Base-by-base conservation (phyloP, 2,888 invertebrate genomes). In the Synergus itoensis region DNA sequence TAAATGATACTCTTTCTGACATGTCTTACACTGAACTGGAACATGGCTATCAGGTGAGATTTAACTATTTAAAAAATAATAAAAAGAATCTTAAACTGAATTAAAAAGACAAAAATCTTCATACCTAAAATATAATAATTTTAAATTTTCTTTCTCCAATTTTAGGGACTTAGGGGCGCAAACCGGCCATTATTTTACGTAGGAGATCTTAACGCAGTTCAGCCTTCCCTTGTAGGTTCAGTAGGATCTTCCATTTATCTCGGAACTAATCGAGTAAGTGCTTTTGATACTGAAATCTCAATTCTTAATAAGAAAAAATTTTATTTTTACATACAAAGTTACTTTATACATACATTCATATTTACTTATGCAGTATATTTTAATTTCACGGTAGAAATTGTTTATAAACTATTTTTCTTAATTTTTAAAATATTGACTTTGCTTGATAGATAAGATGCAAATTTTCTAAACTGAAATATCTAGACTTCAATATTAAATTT, bases 1-100 rank as follows among this genome's bases (percentile, higher is more conserved):
- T 91, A 91, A 91, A 91, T 91, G 91, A 90, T 84, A 91, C 84
- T 85, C 77, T 84, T 79, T 86, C 84, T 89, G 90, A 86, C 85
- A 97, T 98, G 98, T 98, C 97, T 92, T 98, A 98, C 93, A 97
- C 97, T 92, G 97, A 98, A 94, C 94, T 98, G 90, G 98, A 98
- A 94, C 96, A 97, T 94, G 98, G 98, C 88, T 98, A 98, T 94
- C 97, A 97, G 94, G 97, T 96, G 96, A 93, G 87, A n/a, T 53
- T 57, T 1, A 18, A 18, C 0, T 18, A 28, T 57, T 57, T 9
- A 11, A 18, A 18, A 18, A 9, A 9, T 9, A 18, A 18, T 53
- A 18, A 53, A 18, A 43, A 53, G 36, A 53, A 5, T 18, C 18
- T 8, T 7, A 45, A 45, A 14, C 9, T 69, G 45, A 48, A 43